Evolutionary conservation across 2,888 invertebrate genomes (phyloP), one percentile per base, ranked within the genome.

Genomic region (Ypsolopha scabrella): DNA sequence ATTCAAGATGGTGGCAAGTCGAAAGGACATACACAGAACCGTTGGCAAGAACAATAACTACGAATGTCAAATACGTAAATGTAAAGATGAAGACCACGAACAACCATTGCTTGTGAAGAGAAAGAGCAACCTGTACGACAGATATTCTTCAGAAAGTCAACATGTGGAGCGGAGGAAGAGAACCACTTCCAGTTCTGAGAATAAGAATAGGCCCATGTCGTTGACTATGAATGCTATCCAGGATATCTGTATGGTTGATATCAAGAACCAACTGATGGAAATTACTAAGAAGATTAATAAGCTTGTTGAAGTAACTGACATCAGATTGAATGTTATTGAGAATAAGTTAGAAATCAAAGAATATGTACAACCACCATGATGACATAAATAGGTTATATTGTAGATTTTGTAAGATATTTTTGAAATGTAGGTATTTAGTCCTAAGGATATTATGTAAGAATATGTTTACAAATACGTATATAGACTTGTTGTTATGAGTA

Each of bases 1-100:
- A 47, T 94, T 93, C 72, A 90, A 91, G 63, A 80, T 94, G 64
- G 93, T 94, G 0, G 91, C 90, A 0, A 92, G 92, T 58, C 88
- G 90, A 9, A 91, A 91, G 61, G 88, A 88, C 58, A 88, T 87
- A 51, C 88, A 87, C 53, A 87, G 87, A 63, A 89, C 88, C 59
- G 70, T 88, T 52, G 78, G 87, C 7, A 81, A 78, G 56, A 83
- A 80, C 53, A 85, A 81, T 55, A 85, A 85, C 53, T 86, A 86
- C 54, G 81, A 82, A 62, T 82, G 75, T 53, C 68, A 75, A 57
- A 68, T 86, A 55, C 70, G 60, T 47, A 70, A 73, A 58, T 60
- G 67, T 50, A 72, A 62, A 53, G 73, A 69, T 0, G 78, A 76
- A n/a, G 76, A 77, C 2, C 59, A 60, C 3, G 62, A 68, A 10